These are phyloP conservation scores for Xenus cinereus DNA, from an alignment of 2,113 vertebrate species.

Conservation along the genomic window DNA sequence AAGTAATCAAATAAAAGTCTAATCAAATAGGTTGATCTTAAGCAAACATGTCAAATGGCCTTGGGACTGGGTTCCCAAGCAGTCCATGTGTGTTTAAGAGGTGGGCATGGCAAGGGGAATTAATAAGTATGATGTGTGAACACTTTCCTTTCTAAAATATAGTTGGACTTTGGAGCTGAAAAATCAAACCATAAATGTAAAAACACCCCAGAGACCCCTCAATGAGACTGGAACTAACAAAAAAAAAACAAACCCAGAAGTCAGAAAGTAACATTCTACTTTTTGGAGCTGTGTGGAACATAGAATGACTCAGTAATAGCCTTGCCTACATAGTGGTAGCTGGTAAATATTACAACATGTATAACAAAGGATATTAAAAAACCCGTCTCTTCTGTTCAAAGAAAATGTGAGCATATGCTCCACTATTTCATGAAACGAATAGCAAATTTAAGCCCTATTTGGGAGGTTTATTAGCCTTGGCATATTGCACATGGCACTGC, in stretches of 20 bases:
- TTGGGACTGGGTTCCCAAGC: conserved; percentile 24
- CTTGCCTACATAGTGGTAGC: background rate
- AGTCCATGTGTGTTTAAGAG: background rate
- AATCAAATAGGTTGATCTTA: conserved; percentile 50
- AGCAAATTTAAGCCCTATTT: background rate
- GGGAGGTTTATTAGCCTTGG: background rate
- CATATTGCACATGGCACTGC: background rate
- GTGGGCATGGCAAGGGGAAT: background rate
- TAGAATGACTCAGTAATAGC: background rate
- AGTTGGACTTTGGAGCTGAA: background rate
- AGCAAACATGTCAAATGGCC: conserved; percentile 44
- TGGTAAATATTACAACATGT: background rate
- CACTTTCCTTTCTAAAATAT: background rate
- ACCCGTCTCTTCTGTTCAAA: background rate
- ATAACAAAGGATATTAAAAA: background rate
- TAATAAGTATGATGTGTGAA: background rate
- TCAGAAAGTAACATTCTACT: background rate
- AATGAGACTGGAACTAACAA: background rate
- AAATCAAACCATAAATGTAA: conserved; percentile 8
- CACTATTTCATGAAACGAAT: background rate
- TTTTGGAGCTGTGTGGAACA: background rate
- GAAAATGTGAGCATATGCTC: background rate
- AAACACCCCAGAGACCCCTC: background rate
- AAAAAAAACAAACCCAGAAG: background rate
- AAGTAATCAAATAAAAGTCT: conserved; percentile 57